Evolutionary conservation across 2,888 invertebrate species (phyloP), one percentile per base, ranked within the genome.

Genomic region (Hirtodrosophila alboralis): DNA sequence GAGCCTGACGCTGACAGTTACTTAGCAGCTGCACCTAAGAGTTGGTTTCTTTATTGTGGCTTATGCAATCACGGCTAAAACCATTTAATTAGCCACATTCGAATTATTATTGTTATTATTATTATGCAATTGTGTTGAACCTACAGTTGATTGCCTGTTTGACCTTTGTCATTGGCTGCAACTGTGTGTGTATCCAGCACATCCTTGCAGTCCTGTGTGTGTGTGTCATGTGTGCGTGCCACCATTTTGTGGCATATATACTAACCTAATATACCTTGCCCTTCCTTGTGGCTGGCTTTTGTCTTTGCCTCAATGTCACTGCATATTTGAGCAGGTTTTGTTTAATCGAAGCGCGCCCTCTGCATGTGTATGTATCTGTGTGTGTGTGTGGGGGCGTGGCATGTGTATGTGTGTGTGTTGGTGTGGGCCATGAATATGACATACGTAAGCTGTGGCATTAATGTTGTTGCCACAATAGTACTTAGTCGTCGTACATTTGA

Each of bases 271-370:
- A 27, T 26, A 38, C n/a, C 44, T 10, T 36, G 54, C 13, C 37
- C 23, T 43, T 43, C 43, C 60, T 53, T 53, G 30, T 23, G 34
- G 58, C 48, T 61, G 27, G 52, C 40, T 40, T 66, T 66, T 68
- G 84, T 75, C 81, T 81, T 78, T 75, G 81, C 59, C 59, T 66
- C 81, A 86, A 86, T 81, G 81, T 80, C 81, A 86, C 37, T 84
- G 86, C 80, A 81, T 81, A 81, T 80, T 76, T 76, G 66, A 79
- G 66, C 36, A 53, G 86, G 77, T 74, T 81, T 81, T 81, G 86
- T 81, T 81, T 84, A 81, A 81, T 81, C 81, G 81, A 81, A 81
- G 77, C 66, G 75, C 58, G 58, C 61, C 56, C 27, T 41, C 38
- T 40, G 38, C 37, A 37, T 47, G 10, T 53, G 28, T 23, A n/a